Evolutionary conservation across 2,888 invertebrate species (phyloP).

Genomic region (Augiades crinisus): DNA sequence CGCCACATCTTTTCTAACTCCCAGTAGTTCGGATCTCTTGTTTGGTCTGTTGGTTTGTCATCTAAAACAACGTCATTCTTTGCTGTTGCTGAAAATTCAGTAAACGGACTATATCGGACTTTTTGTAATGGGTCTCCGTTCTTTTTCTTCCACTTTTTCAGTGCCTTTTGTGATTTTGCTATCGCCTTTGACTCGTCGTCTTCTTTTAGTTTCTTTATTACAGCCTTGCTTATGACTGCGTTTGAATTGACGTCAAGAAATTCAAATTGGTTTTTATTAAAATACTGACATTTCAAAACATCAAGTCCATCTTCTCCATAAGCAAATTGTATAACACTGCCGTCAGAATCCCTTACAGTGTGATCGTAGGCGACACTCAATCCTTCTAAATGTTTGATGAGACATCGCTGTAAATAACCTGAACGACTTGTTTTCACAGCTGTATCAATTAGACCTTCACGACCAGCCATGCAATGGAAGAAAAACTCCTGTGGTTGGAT

Average conservation of each 20-base stretch:
- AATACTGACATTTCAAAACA: conserved; percentile 91
- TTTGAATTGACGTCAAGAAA: conserved; percentile 92
- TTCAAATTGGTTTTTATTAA: conserved; percentile 87
- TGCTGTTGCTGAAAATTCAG: conserved; percentile 80
- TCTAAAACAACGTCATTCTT: conserved; percentile 69
- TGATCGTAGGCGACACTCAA: conserved; percentile 95
- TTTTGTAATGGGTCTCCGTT: conserved; percentile 69
- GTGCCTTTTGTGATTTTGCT: conserved; percentile 79
- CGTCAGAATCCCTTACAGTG: conserved; percentile 97
- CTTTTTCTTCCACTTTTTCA: conserved; percentile 83
- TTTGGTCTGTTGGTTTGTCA: conserved; percentile 70
- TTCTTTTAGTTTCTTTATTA: conserved; percentile 81
- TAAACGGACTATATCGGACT: conserved; percentile 79
- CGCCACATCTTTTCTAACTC: conserved; percentile 86
- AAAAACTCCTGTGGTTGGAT: conserved; percentile 99
- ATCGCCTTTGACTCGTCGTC: conserved; percentile 75
- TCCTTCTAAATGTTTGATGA: conserved; percentile 99
- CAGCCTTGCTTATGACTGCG: conserved; percentile 82
- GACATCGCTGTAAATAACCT: conserved; percentile 97
- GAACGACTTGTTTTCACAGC: conserved; percentile 99
- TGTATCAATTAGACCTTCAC: conserved; percentile 99
- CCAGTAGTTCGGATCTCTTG: conserved; percentile 82
- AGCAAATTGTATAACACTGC: conserved; percentile 94
- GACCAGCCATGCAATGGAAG: conserved; percentile 99
- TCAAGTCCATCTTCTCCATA: conserved; percentile 98